phyloP scores from a whole-genome alignment of 2,888 invertebrate species.

The Mesorhabditis sp. region DNA sequence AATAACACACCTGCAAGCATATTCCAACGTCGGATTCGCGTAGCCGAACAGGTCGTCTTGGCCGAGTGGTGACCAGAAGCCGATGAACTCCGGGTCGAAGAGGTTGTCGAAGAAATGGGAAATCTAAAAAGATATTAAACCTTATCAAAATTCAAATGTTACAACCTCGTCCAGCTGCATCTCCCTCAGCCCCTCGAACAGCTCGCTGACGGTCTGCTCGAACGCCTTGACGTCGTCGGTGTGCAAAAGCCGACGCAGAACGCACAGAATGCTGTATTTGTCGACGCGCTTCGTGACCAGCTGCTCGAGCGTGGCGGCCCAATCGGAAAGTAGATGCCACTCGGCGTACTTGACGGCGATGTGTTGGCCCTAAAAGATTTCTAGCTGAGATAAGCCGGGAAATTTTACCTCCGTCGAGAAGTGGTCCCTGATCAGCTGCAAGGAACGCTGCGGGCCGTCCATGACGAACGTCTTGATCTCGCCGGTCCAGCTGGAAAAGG shows the following conservation, averaged over 20 bases:
- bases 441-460: too few species aligned
- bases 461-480: too few species aligned
- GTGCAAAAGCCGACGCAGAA: conserved; percentile 10
- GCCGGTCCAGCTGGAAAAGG: too few species aligned
- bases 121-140: background rate
- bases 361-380: too few species aligned
- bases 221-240: conserved; percentile 8
- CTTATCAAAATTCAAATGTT: background rate
- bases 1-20: too few species aligned
- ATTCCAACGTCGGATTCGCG: too few species aligned
- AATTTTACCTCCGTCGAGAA: too few species aligned
- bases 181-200: conserved; percentile 12
- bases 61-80: conserved; percentile 1
- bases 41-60: too few species aligned
- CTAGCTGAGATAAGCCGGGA: too few species aligned
- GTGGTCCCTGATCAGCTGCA: too few species aligned
- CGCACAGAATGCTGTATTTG: conserved; percentile 17
- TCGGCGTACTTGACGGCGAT: conserved; percentile 13
- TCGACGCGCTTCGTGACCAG: conserved; percentile 21
- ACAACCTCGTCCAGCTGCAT: conserved; percentile 12
- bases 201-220: conserved; percentile 10
- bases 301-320: conserved; percentile 19
- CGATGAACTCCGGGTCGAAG: conserved; percentile 14
- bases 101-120: conserved; percentile 16
- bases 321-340: conserved; percentile 23